Evolutionary conservation across 2,113 vertebrate species (phyloP).

Genomic region (Felis chaus): DNA sequence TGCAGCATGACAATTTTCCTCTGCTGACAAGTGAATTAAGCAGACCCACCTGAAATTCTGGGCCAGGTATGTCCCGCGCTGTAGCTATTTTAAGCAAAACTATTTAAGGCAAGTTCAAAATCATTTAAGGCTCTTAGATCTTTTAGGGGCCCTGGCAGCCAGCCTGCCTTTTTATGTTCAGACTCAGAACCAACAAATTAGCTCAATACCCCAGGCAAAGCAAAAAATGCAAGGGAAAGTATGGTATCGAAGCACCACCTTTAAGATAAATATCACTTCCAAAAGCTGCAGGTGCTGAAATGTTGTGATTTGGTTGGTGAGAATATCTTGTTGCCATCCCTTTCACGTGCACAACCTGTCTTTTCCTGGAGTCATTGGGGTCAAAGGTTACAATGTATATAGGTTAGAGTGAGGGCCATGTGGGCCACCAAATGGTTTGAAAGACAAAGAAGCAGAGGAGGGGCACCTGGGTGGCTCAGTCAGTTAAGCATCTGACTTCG

Average conservation of each 20-base stretch:
- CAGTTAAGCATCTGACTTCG: too few relatives aligned
- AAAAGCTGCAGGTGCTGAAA: background rate
- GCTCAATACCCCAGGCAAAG: slow-evolving; percentile 50
- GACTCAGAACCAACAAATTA: slow-evolving; percentile 55
- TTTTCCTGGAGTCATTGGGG: background rate
- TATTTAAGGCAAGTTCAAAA: slow-evolving; percentile 56
- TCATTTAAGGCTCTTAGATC: slow-evolving; percentile 11
- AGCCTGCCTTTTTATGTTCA: slow-evolving; percentile 29
- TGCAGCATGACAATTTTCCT: background rate
- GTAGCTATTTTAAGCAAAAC: slow-evolving; percentile 58
- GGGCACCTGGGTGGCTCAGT: background rate
- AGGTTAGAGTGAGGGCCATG: background rate
- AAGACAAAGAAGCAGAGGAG: background rate
- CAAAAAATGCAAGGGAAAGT: background rate
- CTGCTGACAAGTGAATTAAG: background rate
- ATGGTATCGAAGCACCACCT: background rate
- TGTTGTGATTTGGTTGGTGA: background rate
- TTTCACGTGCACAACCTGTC: background rate
- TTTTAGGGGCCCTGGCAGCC: slow-evolving; percentile 35
- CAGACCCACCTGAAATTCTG: slow-evolving; percentile 47
- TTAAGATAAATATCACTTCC: background rate
- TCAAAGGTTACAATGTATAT: background rate
- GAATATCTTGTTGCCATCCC: background rate
- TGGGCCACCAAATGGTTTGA: background rate
- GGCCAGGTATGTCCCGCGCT: background rate